Evolutionary conservation across 2,113 vertebrate genomes (phyloP).

Genomic region (Macrotis lagotis): DNA sequence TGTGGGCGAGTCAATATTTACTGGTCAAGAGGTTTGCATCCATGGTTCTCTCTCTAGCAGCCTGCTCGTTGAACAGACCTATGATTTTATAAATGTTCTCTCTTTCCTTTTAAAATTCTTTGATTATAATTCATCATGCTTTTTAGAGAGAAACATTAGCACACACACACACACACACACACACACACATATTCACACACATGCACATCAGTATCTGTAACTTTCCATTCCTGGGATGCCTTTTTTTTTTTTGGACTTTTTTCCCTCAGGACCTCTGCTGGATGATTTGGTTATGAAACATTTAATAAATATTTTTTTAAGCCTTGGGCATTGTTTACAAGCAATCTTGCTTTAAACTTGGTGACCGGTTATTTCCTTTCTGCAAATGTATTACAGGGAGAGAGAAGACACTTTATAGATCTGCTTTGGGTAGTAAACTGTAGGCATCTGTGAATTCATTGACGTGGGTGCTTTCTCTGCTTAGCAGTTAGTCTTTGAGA

Average conservation of each 20-base stretch:
- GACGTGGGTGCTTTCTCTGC: background rate
- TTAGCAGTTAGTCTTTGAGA: background rate
- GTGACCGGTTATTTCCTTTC: background rate
- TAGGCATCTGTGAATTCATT: background rate
- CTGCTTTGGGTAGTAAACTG: constrained; percentile 33
- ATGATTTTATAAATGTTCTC: background rate
- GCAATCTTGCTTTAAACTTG: background rate
- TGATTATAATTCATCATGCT: background rate
- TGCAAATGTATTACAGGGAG: background rate
- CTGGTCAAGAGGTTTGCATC: background rate
- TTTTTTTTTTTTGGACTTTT: background rate
- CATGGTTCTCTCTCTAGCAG: background rate
- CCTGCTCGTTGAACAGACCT: background rate
- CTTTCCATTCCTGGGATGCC: background rate
- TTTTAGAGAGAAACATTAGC: background rate
- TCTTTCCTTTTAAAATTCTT: constrained; percentile 41
- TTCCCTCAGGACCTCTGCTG: background rate
- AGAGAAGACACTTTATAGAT: background rate
- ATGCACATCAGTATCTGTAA: fast-evolving
- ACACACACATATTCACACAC: background rate
- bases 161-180: too few relatives aligned
- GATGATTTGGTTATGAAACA: constrained; percentile 52
- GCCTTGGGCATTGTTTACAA: background rate
- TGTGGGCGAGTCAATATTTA: background rate
- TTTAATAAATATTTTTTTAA: background rate